A percentile compares a stretch with the other conserved stretches of the same genome.
Evolutionary conservation across 2,888 invertebrate species (phyloP).

Genomic region (Drosophila picticornis): DNA sequence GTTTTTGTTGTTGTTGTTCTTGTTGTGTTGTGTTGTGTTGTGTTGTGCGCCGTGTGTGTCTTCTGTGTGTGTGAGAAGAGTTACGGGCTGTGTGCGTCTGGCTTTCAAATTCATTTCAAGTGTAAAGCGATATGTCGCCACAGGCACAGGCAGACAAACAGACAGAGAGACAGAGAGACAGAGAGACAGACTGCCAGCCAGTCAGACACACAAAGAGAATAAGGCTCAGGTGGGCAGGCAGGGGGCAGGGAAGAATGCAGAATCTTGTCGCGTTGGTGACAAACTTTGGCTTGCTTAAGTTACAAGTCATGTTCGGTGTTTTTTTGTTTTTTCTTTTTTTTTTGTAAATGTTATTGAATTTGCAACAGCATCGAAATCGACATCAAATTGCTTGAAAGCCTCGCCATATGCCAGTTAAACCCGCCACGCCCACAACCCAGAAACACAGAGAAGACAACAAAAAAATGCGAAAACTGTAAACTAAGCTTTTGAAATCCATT

Average conservation of each 20-base stretch:
- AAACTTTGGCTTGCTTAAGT: conserved; percentile 74
- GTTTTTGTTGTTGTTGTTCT: conserved; percentile 27
- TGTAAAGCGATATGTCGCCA: conserved; percentile 78
- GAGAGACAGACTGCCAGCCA: neutral
- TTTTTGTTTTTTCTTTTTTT: conserved; percentile 12
- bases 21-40: conserved; percentile 41
- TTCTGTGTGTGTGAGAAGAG: conserved; percentile 56
- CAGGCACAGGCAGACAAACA: neutral
- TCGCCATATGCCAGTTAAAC: conserved; percentile 37
- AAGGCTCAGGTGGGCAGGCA: neutral
- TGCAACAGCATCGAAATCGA: conserved; percentile 40
- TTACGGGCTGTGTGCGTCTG: conserved; percentile 76
- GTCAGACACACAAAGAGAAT: conserved; percentile 4
- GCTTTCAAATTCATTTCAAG: conserved; percentile 80
- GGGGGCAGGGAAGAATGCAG: conserved; percentile 5
- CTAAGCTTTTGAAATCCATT: conserved; percentile 65
- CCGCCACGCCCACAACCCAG: conserved; percentile 49
- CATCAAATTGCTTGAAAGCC: conserved; percentile 51
- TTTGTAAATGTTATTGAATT: conserved; percentile 69
- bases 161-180: neutral
- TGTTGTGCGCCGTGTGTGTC: conserved; percentile 43
- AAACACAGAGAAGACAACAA: neutral
- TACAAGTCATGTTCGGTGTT: conserved; percentile 71
- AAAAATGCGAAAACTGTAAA: conserved; percentile 8
- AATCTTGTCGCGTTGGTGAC: conserved; percentile 69